Conservation (phyloP, 2,888 invertebrate species). For the Diarsia brunnea region DNA sequence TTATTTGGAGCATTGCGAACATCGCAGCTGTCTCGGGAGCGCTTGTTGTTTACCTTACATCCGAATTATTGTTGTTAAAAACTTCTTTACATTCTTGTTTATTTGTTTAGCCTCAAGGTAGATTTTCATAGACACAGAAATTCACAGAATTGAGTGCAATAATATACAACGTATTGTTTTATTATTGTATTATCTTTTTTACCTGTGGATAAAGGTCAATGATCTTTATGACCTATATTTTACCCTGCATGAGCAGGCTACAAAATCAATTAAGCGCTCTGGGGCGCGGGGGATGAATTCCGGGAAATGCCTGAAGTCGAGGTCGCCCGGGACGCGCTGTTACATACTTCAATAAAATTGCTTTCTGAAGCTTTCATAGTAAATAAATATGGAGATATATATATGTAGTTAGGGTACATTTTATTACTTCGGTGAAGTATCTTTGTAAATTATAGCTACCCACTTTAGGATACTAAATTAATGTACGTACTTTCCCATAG, state of each 20-base stretch:
- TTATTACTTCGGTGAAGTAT: not conserved
- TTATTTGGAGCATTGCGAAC: conserved; percentile 82
- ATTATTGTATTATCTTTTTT: conserved; percentile 1
- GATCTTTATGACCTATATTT: conserved; percentile 60
- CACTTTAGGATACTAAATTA: not conserved
- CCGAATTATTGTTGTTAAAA: conserved; percentile 53
- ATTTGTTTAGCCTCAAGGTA: conserved; percentile 12
- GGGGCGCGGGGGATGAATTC: conserved; percentile 20
- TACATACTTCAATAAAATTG: conserved; percentile 3
- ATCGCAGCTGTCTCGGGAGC: conserved; percentile 78
- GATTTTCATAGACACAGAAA: not conserved
- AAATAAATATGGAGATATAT: too few species aligned
- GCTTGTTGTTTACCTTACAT: conserved; percentile 85
- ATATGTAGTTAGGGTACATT: not conserved
- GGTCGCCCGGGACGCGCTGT: not conserved
- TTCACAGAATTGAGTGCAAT: not conserved
- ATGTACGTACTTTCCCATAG: not conserved
- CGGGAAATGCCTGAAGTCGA: not conserved
- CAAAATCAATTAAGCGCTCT: conserved; percentile 45
- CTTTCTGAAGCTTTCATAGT: not conserved
- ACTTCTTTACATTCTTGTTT: conserved; percentile 39
- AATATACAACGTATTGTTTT: conserved; percentile 7
- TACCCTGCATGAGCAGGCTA: conserved; percentile 40
- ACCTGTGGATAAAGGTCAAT: conserved; percentile 32
- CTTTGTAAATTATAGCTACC: not conserved